Evolutionary conservation across 2,797 vertebrate species (phyloP).

Genomic region (Saxicola maurus): DNA sequence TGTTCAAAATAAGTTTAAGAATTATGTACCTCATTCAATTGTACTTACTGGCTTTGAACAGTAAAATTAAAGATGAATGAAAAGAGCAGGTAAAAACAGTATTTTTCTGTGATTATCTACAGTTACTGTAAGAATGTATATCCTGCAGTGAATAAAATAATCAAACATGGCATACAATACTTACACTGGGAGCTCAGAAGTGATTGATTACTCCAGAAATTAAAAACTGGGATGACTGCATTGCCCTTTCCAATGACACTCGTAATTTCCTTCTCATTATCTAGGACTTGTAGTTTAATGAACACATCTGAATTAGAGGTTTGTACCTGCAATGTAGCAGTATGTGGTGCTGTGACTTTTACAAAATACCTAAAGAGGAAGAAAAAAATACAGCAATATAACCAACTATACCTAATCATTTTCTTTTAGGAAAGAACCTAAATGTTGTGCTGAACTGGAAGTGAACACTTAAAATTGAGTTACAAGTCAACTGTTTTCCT

Average conservation of each 20-base stretch:
- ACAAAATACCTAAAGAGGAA: constrained; percentile 72
- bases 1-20: background rate
- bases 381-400: background rate
- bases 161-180: constrained; percentile 1
- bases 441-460: background rate
- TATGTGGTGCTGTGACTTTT: constrained; percentile 66
- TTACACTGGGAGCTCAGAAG: constrained; percentile 60
- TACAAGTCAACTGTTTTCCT: background rate
- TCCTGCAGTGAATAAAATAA: background rate
- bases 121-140: background rate
- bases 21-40: background rate
- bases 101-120: background rate
- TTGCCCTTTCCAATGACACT: constrained; percentile 77
- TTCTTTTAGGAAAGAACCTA: background rate
- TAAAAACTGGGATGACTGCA: constrained; percentile 82
- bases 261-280: constrained; percentile 75
- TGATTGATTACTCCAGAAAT: constrained; percentile 70
- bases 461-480: background rate
- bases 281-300: constrained; percentile 83
- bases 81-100: background rate
- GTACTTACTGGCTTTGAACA: background rate
- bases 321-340: constrained; percentile 82
- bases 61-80: background rate
- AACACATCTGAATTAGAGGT: constrained; percentile 80
- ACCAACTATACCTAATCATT: background rate